phyloP scores from a whole-genome alignment of 2,888 invertebrate species.

The Melieria crassipennis region DNA sequence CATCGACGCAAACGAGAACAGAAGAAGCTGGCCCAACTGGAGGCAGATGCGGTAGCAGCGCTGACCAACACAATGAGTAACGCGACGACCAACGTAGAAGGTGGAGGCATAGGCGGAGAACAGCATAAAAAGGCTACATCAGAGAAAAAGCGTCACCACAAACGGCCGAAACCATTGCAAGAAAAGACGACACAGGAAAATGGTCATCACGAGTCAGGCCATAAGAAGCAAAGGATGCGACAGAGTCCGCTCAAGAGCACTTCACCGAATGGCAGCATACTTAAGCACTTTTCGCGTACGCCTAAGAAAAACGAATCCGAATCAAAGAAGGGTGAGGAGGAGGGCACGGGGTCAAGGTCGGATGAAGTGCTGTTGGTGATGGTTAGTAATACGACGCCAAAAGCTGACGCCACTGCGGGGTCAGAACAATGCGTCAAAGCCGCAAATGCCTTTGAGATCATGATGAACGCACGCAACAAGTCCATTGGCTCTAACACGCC shows the following conservation, averaged over 20 bases:
- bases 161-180: conserved; percentile 47
- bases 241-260: conserved; percentile 49
- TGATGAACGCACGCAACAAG: conserved; percentile 76
- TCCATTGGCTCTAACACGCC: conserved; percentile 73
- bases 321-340: not conserved
- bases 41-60: conserved; percentile 48
- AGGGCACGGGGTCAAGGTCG: conserved; percentile 1
- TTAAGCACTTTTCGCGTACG: conserved; percentile 50
- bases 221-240: conserved; percentile 19
- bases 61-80: conserved; percentile 34
- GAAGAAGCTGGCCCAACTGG: conserved; percentile 54
- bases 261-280: conserved; percentile 41
- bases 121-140: conserved; percentile 25
- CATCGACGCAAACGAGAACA: conserved; percentile 60
- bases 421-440: conserved; percentile 34
- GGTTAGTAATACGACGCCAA: conserved; percentile 6
- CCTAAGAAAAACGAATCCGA: conserved; percentile 43
- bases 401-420: not conserved
- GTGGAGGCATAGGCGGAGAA: not conserved
- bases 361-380: conserved; percentile 2
- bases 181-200: conserved; percentile 52
- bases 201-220: conserved; percentile 35
- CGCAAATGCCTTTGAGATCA: conserved; percentile 72
- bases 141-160: conserved; percentile 34
- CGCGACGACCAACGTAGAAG: conserved; percentile 18